Percentiles rank a stretch among this genome's conserved stretches.
phyloP scores from a whole-genome alignment of 2,113 vertebrate genomes.

The Clarias gariepinus region DNA sequence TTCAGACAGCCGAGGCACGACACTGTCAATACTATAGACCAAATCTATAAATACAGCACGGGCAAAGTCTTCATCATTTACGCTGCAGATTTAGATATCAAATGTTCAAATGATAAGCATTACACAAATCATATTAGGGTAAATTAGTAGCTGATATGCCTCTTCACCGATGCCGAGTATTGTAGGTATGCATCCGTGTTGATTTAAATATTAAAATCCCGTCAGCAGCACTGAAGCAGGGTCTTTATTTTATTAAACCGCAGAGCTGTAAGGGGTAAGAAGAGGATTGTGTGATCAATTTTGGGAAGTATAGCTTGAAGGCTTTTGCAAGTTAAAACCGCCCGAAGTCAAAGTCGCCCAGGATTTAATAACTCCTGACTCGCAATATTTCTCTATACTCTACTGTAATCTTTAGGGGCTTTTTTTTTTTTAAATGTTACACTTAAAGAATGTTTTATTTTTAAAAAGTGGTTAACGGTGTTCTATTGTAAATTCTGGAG shows the following conservation, averaged over 20 bases:
- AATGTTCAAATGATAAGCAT: neutral
- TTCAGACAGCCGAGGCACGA: neutral
- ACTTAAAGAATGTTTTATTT: slow-evolving; percentile 22
- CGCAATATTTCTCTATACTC: neutral
- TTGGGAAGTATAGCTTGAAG: slow-evolving; percentile 60
- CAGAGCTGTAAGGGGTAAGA: slow-evolving; percentile 33
- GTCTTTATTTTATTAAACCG: slow-evolving; percentile 34
- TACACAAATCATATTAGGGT: neutral
- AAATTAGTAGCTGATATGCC: neutral
- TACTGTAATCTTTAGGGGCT: slow-evolving; percentile 4
- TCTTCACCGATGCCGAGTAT: neutral
- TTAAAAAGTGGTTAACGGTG: neutral
- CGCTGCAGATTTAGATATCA: neutral
- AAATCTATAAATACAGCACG: neutral
- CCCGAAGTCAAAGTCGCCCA: slow-evolving; percentile 58
- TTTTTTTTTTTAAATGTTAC: neutral
- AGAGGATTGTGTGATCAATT: slow-evolving; percentile 55
- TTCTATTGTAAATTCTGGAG: slow-evolving; percentile 9
- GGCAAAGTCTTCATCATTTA: neutral
- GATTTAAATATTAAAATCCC: slow-evolving; percentile 31
- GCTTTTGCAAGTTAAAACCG: slow-evolving; percentile 62
- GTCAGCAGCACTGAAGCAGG: slow-evolving; percentile 1
- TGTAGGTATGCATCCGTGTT: slow-evolving; percentile 20
- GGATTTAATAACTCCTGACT: slow-evolving; percentile 49
- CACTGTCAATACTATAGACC: slow-evolving; percentile 1